A percentile compares a stretch with the other conserved stretches of the same genome.
phyloP scores from a whole-genome alignment of 2,113 vertebrate genomes.

The Machaerirhynchus nigripectus region DNA sequence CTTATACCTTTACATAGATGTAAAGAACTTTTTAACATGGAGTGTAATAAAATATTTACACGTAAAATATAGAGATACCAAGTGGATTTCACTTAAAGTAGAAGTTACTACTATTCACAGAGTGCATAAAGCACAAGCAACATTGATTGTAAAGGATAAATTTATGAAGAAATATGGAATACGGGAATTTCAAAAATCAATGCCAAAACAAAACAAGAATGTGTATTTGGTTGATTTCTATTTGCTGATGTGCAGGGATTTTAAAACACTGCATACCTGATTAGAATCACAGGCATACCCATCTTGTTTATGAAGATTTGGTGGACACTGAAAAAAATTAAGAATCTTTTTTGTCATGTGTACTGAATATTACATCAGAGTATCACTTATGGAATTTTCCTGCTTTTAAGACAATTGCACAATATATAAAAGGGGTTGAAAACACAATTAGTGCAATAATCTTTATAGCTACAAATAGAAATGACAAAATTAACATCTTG shows the following conservation, averaged over 20 bases:
- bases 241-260: background rate
- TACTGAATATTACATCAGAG: background rate
- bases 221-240: background rate
- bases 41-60: background rate
- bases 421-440: background rate
- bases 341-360: background rate
- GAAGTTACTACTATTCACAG: background rate
- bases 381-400: background rate
- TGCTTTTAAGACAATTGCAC: background rate
- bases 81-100: background rate
- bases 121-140: background rate
- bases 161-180: background rate
- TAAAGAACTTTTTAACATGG: background rate
- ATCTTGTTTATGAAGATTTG: conserved; percentile 97
- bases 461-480: background rate
- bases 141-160: background rate
- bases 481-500: background rate
- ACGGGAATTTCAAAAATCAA: background rate
- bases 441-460: background rate
- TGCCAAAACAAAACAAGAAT: background rate
- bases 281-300: conserved; percentile 91
- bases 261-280: conserved; percentile 76
- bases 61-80: background rate
- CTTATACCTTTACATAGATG: background rate
- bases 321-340: conserved; percentile 84